Conservation (phyloP, 2,888 invertebrate genomes). For the Pheosia gnoma region DNA sequence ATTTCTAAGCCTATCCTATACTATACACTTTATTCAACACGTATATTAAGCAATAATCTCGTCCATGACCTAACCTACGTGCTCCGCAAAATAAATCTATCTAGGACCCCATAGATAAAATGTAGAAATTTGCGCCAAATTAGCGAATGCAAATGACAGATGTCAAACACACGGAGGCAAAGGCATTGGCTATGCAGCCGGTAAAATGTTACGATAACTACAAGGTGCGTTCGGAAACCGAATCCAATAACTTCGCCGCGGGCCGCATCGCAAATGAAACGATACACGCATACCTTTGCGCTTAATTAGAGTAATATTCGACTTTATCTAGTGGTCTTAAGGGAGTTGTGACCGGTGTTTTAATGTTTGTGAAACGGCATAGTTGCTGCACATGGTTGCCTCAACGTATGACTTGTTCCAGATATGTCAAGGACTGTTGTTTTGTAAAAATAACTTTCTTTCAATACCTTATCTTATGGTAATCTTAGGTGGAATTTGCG, state of each 20-base stretch:
- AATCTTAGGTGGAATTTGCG: background rate
- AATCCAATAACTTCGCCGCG: slow-evolving; percentile 65
- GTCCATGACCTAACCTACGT: background rate
- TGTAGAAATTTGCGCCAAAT: slow-evolving; percentile 34
- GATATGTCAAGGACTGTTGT: slow-evolving; percentile 75
- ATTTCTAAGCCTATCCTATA: no score
- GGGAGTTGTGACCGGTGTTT: slow-evolving; percentile 18
- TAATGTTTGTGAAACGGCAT: slow-evolving; percentile 26
- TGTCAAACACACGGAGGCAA: slow-evolving; percentile 51
- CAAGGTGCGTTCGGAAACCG: slow-evolving; percentile 55
- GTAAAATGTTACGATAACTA: slow-evolving; percentile 63
- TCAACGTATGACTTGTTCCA: slow-evolving; percentile 62
- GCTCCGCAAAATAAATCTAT: background rate
- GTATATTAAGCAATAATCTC: background rate
- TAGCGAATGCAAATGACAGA: slow-evolving; percentile 37
- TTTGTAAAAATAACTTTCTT: slow-evolving; percentile 68
- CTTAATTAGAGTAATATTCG: slow-evolving; percentile 22
- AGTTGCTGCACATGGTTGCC: slow-evolving; percentile 50
- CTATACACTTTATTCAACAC: background rate
- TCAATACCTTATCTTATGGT: slow-evolving; percentile 42
- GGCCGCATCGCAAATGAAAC: slow-evolving; percentile 65
- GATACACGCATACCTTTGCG: slow-evolving; percentile 37
- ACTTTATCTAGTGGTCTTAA: slow-evolving; percentile 28
- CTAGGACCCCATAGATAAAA: slow-evolving; percentile 5
- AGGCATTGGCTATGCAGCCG: slow-evolving; percentile 67